phyloP scores from a whole-genome alignment of 2,888 invertebrate genomes.

The Pseudanteris insignis region DNA sequence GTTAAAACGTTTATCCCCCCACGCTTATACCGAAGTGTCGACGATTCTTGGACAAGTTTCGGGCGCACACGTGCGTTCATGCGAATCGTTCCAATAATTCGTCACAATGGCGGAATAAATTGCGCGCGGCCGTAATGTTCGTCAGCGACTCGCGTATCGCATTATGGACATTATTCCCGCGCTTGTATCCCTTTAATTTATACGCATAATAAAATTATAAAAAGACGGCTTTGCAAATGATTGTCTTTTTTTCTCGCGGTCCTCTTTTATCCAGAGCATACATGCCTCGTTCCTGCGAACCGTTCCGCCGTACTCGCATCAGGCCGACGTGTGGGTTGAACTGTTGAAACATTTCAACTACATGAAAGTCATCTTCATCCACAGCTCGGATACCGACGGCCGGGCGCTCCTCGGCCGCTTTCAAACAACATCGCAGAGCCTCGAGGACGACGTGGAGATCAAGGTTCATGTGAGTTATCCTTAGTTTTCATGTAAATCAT shows the following conservation, averaged over 20 bases:
- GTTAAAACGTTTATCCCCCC: too few relatives aligned
- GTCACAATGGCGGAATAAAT: slow-evolving; percentile 31
- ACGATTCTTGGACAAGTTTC: too few relatives aligned
- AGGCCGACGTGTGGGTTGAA: slow-evolving; percentile 98
- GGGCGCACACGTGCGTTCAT: too few relatives aligned
- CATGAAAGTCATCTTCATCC: slow-evolving; percentile 92
- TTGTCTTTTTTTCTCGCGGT: slow-evolving; percentile 19
- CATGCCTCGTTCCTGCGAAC: slow-evolving; percentile 97
- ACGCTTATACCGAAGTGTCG: too few relatives aligned
- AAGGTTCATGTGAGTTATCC: slow-evolving; percentile 75
- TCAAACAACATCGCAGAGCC: slow-evolving; percentile 91
- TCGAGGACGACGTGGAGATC: slow-evolving; percentile 91
- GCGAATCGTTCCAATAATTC: slow-evolving; percentile 39
- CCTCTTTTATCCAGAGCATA: slow-evolving; percentile 76
- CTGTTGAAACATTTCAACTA: slow-evolving; percentile 90
- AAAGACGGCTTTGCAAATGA: slow-evolving; percentile 34
- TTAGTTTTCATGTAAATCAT: slow-evolving; percentile 43
- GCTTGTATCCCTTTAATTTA: slow-evolving; percentile 42
- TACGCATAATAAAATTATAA: slow-evolving; percentile 43
- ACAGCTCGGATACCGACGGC: slow-evolving; percentile 96
- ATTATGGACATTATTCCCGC: slow-evolving; percentile 29
- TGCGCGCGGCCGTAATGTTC: slow-evolving; percentile 24
- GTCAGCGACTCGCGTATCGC: slow-evolving; percentile 25
- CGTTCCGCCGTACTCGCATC: slow-evolving; percentile 98
- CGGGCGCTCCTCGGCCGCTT: slow-evolving; percentile 91